phyloP scores from a whole-genome alignment of 2,888 invertebrate genomes.

The Macrophya annulata region DNA sequence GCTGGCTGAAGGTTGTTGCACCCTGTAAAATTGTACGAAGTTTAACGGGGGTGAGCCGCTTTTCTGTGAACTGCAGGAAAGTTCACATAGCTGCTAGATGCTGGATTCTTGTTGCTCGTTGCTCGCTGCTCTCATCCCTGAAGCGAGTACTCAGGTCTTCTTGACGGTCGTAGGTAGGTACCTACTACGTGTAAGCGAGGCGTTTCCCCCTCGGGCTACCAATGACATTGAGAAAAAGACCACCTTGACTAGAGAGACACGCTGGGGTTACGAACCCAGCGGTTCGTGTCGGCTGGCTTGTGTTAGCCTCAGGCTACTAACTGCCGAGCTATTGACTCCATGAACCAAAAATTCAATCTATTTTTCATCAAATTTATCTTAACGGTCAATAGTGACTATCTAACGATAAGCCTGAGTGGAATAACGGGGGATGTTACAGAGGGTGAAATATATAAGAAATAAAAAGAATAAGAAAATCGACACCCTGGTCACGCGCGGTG shows the following conservation, averaged over 20 bases:
- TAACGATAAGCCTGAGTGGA: background rate
- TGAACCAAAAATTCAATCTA: background rate
- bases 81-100: background rate
- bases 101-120: too few relatives aligned
- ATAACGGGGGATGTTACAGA: background rate
- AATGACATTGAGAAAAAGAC: slow-evolving; percentile 63
- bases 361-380: slow-evolving; percentile 4
- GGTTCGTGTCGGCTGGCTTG: background rate
- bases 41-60: slow-evolving; percentile 34
- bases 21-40: slow-evolving; percentile 64
- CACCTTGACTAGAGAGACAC: slow-evolving; percentile 40
- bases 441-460: background rate
- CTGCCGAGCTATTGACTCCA: background rate
- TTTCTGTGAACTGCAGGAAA: background rate
- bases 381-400: background rate
- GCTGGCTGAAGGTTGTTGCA: slow-evolving; percentile 66
- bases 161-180: slow-evolving; percentile 21
- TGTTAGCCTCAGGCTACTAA: slow-evolving; percentile 23
- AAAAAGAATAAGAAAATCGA: slow-evolving; percentile 6
- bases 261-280: slow-evolving; percentile 44
- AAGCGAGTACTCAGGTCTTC: background rate
- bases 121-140: background rate
- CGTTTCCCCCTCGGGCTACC: slow-evolving; percentile 61
- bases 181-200: slow-evolving; percentile 2
- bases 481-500: slow-evolving; percentile 40